Evolutionary conservation across 2,797 vertebrate species (phyloP), one percentile per base, ranked within the genome.

Genomic region (Sparus aurata): DNA sequence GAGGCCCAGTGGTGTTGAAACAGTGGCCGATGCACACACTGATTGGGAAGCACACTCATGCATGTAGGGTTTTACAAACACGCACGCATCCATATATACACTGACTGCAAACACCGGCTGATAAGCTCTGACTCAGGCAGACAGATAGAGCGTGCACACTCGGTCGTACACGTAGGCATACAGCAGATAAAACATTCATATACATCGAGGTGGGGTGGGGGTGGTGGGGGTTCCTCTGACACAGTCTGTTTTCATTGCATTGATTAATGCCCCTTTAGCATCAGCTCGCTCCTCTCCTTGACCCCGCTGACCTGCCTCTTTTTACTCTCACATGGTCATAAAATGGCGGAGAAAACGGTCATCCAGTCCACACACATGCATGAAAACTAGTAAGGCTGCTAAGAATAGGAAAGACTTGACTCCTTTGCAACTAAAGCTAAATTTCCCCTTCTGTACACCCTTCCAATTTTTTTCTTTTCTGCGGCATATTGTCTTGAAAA

Each of bases 1-100:
- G 89, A 92, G 90, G 91, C 93, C 87, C 79, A 49, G 77, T 78
- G 75, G 91, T 94, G 93, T 95, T 95, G 90, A 93, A 95, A 94
- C 93, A 91, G 88, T 82, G 86, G 84, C 90, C 75, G 85, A 91
- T 93, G 87, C 85, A 85, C 87, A 90, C 87, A 83, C 89, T 93
- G 92, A 94, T 94, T 91, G 88, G 87, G 82, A 90, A 87, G 84
- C 88, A 84, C 88, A 72, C 77, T 89, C 91, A 87, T 85, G 88
- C 91, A 87, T 90, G 85, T 65, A 43, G 62, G 83, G 71, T 79
- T 91, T 84, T 88, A 68, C 89, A 78, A 85, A 89, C 88, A 84
- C 47, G 54, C 83, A 80, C 62, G 63, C 67, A 59, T 68, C 77
- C 79, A 69, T 75, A 75, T 67, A 85, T 55, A 75, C 64, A 75